Evolutionary conservation across 2,888 invertebrate genomes (phyloP), one percentile per base, ranked within the genome.

Genomic region (Oxyteleia sp.): DNA sequence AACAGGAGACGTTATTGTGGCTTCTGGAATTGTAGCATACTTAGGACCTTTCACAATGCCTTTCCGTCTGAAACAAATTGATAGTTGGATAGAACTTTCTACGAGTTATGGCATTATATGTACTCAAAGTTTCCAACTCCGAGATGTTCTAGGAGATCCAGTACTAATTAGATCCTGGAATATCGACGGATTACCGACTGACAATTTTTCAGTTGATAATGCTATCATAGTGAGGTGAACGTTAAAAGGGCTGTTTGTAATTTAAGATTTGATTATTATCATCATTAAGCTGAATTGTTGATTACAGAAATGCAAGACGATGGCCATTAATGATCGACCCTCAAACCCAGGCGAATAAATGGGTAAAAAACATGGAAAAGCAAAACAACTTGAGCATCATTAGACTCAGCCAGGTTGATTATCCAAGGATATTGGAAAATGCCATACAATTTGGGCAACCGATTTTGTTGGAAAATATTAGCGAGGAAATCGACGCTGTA

Each of bases 271-370:
- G 15, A 15, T 75, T 63, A 11, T 43, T 45, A 8, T 11, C 11
- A 55, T 41, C 43, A 16, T 15, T 4, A 29, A 61, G 10, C 63
- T 26, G 15, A 41, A 5, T 20, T 16, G 2, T 49, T 3, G 23
- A 32, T 78, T 94, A 87, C 92, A 97, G 97, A 93, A 97, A 98
- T 90, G 97, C 98, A 0, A 95, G 97, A 68, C 95, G 98, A 66
- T 99, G 98, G 97, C 97, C 99, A 0, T 94, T 99, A 13, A 97
- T 98, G 96, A 98, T 99, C 86, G 99, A 99, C 94, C 99, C 99
- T 0, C 98, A 99, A 92, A 97, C 97, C 0, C 98, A 98, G 92
- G 98, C 98, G 0, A 98, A 98, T 91, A 97, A 97, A 90, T 99
- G 98, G 98, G 95, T 98, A 38, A 98, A 97, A 93, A 98, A 98